Percentiles rank a stretch among this genome's conserved stretches.
phyloP scores from a whole-genome alignment of 2,888 invertebrate genomes.

The Conus canariensis region DNA sequence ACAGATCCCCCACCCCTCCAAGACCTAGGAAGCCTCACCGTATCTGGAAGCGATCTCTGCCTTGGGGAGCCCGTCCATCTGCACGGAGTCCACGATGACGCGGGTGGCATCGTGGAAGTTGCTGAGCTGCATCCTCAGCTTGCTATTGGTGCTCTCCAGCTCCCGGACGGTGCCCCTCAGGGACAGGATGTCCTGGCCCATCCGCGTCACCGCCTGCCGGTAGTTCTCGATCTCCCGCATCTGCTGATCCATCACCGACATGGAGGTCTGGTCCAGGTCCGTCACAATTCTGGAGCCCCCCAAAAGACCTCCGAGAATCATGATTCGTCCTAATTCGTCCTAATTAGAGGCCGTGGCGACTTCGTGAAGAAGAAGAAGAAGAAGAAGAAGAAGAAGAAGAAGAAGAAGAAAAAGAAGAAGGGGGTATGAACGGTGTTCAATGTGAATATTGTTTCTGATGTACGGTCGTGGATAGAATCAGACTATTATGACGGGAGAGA shows the following conservation, averaged over 20 bases:
- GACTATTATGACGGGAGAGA: no score
- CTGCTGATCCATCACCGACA: conserved; percentile 72
- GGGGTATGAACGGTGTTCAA: no score
- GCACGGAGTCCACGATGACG: conserved; percentile 72
- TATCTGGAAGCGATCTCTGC: conserved; percentile 74
- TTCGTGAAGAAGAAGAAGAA: not conserved
- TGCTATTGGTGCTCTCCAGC: conserved; percentile 70
- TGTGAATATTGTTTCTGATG: no score
- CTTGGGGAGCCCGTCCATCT: conserved; percentile 72
- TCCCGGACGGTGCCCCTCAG: conserved; percentile 67
- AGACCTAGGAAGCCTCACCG: conserved; percentile 57
- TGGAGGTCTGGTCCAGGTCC: conserved; percentile 64
- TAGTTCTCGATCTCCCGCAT: conserved; percentile 74
- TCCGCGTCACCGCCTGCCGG: conserved; percentile 72
- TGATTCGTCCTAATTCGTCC: not conserved
- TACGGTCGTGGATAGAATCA: no score
- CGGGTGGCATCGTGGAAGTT: conserved; percentile 72
- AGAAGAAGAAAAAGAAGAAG: not conserved
- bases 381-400: no score
- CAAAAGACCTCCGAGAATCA: not conserved
- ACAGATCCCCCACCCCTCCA: no score
- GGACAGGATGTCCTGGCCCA: conserved; percentile 75
- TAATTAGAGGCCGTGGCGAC: no score
- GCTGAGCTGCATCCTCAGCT: conserved; percentile 66
- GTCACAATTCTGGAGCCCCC: not conserved